Evolutionary conservation across 2,888 invertebrate species (phyloP).

Genomic region (Cremastinae sp.): DNA sequence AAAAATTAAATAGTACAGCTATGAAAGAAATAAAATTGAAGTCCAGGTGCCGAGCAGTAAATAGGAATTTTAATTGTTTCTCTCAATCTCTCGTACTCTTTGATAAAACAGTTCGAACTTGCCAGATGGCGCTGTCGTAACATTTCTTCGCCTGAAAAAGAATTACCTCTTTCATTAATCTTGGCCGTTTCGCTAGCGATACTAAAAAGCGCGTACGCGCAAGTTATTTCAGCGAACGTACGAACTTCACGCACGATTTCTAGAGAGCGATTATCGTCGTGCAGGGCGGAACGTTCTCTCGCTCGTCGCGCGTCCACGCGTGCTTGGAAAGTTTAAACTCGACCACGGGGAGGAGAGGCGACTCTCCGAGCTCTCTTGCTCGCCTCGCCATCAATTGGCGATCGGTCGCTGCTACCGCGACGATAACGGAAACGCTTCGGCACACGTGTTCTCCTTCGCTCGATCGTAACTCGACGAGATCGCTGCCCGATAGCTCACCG

Average conservation of each 20-base stretch:
- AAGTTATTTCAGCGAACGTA: not conserved
- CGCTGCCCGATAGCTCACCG: slow-evolving; percentile 20
- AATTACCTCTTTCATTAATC: no score
- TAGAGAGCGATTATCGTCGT: slow-evolving; percentile 16
- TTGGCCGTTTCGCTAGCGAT: no score
- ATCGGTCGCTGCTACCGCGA: slow-evolving; percentile 51
- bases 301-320: slow-evolving; percentile 53
- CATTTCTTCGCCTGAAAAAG: slow-evolving; percentile 4
- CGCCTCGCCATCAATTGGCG: slow-evolving; percentile 68
- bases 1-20: not conserved
- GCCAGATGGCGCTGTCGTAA: slow-evolving; percentile 33
- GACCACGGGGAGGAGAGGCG: slow-evolving; percentile 50
- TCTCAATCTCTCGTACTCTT: slow-evolving; percentile 26
- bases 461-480: slow-evolving; percentile 37
- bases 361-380: slow-evolving; percentile 61
- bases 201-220: slow-evolving; percentile 1
- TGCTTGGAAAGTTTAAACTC: slow-evolving; percentile 68
- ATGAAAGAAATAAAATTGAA: slow-evolving; percentile 12
- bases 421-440: slow-evolving; percentile 74
- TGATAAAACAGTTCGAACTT: slow-evolving; percentile 35
- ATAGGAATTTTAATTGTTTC: slow-evolving; percentile 47
- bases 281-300: slow-evolving; percentile 11
- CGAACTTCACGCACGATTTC: slow-evolving; percentile 28
- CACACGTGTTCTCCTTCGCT: slow-evolving; percentile 42
- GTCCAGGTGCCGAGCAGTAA: slow-evolving; percentile 45